Conservation (phyloP, 2,888 invertebrate species). For the Amiota minor region DNA sequence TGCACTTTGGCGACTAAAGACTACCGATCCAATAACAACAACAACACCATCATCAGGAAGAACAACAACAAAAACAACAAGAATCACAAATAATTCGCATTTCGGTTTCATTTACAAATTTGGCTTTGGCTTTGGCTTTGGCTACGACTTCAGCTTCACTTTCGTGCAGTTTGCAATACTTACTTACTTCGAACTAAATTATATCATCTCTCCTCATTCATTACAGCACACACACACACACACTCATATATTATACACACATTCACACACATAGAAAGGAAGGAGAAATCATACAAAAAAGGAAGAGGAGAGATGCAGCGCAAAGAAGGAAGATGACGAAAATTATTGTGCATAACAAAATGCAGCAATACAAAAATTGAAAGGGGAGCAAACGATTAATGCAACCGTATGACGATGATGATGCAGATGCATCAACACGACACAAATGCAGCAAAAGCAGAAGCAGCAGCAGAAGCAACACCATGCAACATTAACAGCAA, state of each 20-base stretch:
- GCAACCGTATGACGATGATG: conserved; percentile 1
- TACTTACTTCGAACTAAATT: conserved; percentile 63
- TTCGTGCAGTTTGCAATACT: conserved; percentile 62
- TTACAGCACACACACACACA: neutral
- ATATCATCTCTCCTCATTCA: conserved; percentile 4
- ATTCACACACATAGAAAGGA: neutral
- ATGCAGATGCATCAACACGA: conserved; percentile 3
- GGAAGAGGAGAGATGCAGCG: neutral
- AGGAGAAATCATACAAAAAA: conserved; percentile 3
- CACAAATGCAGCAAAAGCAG: neutral
- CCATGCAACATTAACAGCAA: neutral
- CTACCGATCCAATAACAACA: conserved; percentile 24
- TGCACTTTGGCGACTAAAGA: conserved; percentile 10
- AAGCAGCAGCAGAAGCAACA: neutral
- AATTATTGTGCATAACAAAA: too few species aligned
- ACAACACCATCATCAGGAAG: conserved; percentile 28
- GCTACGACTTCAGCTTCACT: conserved; percentile 23
- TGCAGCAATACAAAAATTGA: conserved; percentile 9
- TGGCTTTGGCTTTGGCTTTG: conserved; percentile 36
- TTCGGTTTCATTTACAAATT: conserved; percentile 63
- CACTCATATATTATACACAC: neutral
- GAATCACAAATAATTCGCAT: conserved; percentile 41
- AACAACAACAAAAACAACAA: conserved; percentile 20
- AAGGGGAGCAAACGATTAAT: conserved; percentile 26
- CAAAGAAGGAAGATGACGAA: neutral